phyloP scores from a whole-genome alignment of 2,797 vertebrate species.

The Crocodylus rhombifer region DNA sequence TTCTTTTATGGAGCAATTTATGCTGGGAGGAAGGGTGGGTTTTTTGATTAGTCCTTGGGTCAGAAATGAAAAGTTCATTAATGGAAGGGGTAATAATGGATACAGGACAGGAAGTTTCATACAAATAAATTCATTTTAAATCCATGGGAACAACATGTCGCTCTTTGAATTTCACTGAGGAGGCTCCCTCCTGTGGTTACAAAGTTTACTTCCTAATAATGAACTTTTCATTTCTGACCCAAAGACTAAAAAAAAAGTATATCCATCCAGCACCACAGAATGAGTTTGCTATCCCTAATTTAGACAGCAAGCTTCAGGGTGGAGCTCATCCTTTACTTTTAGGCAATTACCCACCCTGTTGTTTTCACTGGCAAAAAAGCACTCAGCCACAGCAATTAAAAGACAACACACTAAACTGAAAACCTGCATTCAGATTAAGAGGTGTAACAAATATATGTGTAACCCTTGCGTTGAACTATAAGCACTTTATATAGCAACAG shows the following conservation, averaged over 20 bases:
- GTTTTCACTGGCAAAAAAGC: too few species aligned
- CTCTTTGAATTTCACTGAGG: neutral
- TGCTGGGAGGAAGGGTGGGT: too few species aligned
- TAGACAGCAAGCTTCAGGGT: fast-evolving
- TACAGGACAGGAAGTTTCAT: neutral
- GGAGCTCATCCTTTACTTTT: neutral
- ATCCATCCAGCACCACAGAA: neutral
- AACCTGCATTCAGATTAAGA: too few species aligned
- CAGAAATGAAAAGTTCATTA: neutral
- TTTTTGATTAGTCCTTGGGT: too few species aligned
- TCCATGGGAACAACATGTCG: neutral
- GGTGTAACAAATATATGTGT: too few species aligned
- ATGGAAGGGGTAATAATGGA: neutral
- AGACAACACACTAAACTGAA: neutral
- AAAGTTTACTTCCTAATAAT: neutral
- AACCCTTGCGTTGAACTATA: too few species aligned
- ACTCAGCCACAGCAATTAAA: too few species aligned
- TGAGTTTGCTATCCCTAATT: neutral
- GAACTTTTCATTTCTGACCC: neutral
- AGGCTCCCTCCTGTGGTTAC: neutral
- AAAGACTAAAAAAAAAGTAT: neutral
- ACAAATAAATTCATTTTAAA: neutral
- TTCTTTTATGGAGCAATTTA: too few species aligned
- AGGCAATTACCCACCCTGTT: too few species aligned
- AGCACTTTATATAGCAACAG: too few species aligned